A percentile compares a stretch with the other conserved stretches of the same genome.
These are phyloP conservation scores for Mormyrus lacerda DNA, from an alignment of 2,113 vertebrate genomes.

Conservation along the genomic window DNA sequence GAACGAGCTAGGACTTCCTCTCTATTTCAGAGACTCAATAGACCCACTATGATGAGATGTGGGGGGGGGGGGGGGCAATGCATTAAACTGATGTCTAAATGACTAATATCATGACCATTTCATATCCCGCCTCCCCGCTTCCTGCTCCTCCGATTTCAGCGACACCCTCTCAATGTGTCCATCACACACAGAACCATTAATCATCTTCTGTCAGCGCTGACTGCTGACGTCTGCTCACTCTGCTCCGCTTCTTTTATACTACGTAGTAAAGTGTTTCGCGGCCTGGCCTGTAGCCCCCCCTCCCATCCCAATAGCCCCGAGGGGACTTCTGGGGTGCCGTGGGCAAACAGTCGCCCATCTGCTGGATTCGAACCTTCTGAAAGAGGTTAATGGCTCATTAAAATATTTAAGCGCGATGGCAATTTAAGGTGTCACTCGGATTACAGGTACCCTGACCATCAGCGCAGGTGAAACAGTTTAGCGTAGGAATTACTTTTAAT, in stretches of 20 bases:
- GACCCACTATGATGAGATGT: neutral
- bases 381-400: slow-evolving; percentile 15
- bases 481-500: slow-evolving; percentile 6
- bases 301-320: neutral
- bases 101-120: neutral
- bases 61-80: neutral
- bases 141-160: neutral
- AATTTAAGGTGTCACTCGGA: neutral
- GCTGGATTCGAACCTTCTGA: slow-evolving; percentile 10
- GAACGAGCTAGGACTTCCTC: neutral
- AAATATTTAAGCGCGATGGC: neutral
- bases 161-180: neutral
- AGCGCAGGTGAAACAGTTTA: slow-evolving; percentile 1
- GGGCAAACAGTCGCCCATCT: slow-evolving; percentile 23
- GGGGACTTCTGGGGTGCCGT: neutral
- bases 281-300: neutral
- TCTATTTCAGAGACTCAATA: neutral
- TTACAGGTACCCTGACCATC: neutral
- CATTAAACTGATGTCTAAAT: neutral
- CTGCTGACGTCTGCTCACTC: neutral
- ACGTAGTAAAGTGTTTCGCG: neutral
- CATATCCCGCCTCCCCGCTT: neutral
- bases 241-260: neutral
- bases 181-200: slow-evolving; percentile 3
- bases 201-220: neutral